Evolutionary conservation across 2,888 invertebrate species (phyloP).

Genomic region (Dascillus cervinus): DNA sequence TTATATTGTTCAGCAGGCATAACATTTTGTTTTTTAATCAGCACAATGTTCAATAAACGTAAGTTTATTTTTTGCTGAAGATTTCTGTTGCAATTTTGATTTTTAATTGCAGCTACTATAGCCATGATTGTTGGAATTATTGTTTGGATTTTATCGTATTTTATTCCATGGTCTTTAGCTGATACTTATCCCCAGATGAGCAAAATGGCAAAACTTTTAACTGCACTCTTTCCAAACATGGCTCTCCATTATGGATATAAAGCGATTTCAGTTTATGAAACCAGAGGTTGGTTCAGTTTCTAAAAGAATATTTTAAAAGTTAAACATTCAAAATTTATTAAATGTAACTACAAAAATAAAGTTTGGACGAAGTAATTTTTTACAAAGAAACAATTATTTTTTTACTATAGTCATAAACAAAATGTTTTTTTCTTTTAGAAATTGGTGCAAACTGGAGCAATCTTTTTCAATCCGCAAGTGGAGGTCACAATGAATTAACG

Average conservation of each 20-base stretch:
- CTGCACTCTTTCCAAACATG: constrained; percentile 36
- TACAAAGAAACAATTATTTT: not conserved
- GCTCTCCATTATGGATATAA: constrained; percentile 33
- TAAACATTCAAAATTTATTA: not conserved
- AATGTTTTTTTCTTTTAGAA: constrained; percentile 34
- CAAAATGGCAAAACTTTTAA: constrained; percentile 22
- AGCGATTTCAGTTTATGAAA: constrained; percentile 33
- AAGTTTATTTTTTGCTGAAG: constrained; percentile 31
- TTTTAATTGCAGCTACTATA: constrained; percentile 27
- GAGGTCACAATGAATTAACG: constrained; percentile 30
- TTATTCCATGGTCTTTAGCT: constrained; percentile 27
- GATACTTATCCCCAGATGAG: constrained; percentile 14
- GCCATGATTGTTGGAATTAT: constrained; percentile 34
- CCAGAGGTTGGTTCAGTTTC: constrained; percentile 33
- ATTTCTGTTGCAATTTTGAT: constrained; percentile 1
- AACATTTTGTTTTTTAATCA: constrained; percentile 69
- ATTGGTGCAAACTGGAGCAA: constrained; percentile 43
- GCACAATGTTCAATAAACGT: constrained; percentile 72
- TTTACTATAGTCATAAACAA: not conserved
- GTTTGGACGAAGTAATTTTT: too few relatives aligned
- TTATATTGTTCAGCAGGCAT: constrained; percentile 64
- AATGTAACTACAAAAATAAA: not conserved
- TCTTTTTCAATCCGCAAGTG: constrained; percentile 35
- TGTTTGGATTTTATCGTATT: constrained; percentile 35
- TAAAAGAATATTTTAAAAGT: too few relatives aligned